These are phyloP conservation scores for Ploceus nigricollis DNA, from an alignment of 2,113 vertebrate genomes.

Conservation along the genomic window DNA sequence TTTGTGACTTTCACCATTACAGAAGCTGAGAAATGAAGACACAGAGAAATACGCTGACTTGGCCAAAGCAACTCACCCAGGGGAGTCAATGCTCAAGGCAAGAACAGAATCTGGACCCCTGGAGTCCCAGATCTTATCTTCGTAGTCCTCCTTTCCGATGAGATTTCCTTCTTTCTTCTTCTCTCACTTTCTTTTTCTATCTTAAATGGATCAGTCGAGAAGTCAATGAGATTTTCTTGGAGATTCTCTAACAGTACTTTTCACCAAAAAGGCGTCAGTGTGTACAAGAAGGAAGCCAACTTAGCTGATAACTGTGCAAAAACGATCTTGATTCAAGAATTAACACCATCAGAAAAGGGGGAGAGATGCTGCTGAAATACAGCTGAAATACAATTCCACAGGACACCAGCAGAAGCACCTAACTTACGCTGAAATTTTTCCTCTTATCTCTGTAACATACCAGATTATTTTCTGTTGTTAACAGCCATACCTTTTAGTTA, in stretches of 20 bases:
- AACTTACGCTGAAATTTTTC: not conserved
- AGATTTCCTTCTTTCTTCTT: not conserved
- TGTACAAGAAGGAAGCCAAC: not conserved
- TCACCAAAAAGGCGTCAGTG: not conserved
- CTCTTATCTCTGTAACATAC: not conserved
- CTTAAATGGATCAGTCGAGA: not conserved
- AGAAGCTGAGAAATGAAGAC: not conserved
- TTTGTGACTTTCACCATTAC: conserved; percentile 29
- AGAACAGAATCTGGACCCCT: not conserved
- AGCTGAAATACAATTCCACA: not conserved
- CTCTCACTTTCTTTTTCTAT: not conserved
- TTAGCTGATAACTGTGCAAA: not conserved
- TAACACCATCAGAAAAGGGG: not conserved
- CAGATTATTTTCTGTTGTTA: not conserved
- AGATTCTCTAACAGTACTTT: not conserved
- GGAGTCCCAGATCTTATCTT: not conserved
- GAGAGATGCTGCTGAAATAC: not conserved
- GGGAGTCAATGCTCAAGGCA: not conserved
- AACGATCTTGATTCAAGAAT: not conserved
- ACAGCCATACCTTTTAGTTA: not conserved
- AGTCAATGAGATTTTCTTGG: not conserved
- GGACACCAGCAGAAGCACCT: not conserved
- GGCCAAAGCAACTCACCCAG: not conserved
- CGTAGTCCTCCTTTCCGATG: not conserved
- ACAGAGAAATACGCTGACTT: not conserved